Evolutionary conservation across 2,888 invertebrate species (phyloP).

Genomic region (Nomada ferruginata): DNA sequence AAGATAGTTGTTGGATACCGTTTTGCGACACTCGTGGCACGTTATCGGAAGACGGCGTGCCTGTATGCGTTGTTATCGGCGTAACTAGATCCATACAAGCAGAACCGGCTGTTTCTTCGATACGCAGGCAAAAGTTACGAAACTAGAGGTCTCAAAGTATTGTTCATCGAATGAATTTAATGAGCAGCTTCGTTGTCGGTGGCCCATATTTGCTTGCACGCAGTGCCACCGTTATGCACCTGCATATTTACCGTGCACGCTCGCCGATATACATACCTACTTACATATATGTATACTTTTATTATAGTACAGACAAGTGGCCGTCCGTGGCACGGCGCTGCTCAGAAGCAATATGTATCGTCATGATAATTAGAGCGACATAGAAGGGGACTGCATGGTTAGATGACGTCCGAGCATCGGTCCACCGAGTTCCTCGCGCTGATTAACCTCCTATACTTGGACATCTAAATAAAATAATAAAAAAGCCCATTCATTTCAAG

Average conservation of each 20-base stretch:
- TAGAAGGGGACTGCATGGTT: conserved; percentile 24
- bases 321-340: conserved; percentile 9
- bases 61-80: conserved; percentile 27
- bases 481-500: neutral
- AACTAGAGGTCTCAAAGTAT: conserved; percentile 37
- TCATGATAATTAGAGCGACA: conserved; percentile 44
- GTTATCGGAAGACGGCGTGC: conserved; percentile 32
- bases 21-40: conserved; percentile 5
- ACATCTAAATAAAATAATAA: too few relatives aligned
- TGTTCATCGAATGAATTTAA: conserved; percentile 38
- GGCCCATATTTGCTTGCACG: conserved; percentile 37
- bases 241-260: conserved; percentile 20
- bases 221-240: conserved; percentile 20
- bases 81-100: conserved; percentile 15
- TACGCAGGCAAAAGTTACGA: conserved; percentile 39
- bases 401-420: conserved; percentile 32
- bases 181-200: conserved; percentile 23
- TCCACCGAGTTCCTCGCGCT: conserved; percentile 19
- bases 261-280: neutral
- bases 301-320: conserved; percentile 13
- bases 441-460: conserved; percentile 11
- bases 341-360: conserved; percentile 28
- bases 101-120: neutral
- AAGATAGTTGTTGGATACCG: conserved; percentile 30
- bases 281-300: neutral